Percentiles rank a stretch among this genome's conserved stretches.
Conservation (phyloP, 2,888 invertebrate species). For the Netelia inedita region DNA sequence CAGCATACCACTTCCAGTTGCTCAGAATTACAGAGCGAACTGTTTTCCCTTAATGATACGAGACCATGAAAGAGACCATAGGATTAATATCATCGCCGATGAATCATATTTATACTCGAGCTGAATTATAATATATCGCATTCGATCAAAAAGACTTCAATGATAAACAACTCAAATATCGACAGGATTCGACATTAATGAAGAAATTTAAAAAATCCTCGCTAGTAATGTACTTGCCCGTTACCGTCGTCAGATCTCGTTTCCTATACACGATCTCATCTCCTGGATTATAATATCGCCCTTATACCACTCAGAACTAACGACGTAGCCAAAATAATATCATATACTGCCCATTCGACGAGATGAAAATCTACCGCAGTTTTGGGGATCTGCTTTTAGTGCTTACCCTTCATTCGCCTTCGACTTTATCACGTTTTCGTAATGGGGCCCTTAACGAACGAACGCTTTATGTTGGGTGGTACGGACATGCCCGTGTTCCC, state of each 20-base stretch:
- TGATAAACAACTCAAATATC: no score
- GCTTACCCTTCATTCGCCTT: constrained; percentile 40
- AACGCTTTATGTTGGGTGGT: constrained; percentile 38
- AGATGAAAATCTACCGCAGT: constrained; percentile 25
- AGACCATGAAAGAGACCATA: constrained; percentile 17
- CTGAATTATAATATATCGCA: no score
- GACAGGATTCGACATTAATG: no score
- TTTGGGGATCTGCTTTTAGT: constrained; percentile 23
- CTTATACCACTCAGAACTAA: neutral
- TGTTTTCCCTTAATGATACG: constrained; percentile 38
- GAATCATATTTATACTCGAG: neutral
- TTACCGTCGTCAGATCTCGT: no score
- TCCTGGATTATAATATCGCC: neutral
- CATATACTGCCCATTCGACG: constrained; percentile 29
- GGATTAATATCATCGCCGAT: constrained; percentile 20
- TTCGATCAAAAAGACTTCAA: no score
- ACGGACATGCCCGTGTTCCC: constrained; percentile 12
- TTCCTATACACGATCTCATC: no score
- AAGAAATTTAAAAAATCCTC: no score
- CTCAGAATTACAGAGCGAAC: constrained; percentile 13
- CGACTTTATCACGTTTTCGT: constrained; percentile 54
- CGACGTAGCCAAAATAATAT: neutral
- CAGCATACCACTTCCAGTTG: constrained; percentile 14
- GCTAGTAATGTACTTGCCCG: no score
- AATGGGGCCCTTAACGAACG: constrained; percentile 59